Evolutionary conservation across 2,888 invertebrate species (phyloP).

Genomic region (Tetramorium bicarinatum): DNA sequence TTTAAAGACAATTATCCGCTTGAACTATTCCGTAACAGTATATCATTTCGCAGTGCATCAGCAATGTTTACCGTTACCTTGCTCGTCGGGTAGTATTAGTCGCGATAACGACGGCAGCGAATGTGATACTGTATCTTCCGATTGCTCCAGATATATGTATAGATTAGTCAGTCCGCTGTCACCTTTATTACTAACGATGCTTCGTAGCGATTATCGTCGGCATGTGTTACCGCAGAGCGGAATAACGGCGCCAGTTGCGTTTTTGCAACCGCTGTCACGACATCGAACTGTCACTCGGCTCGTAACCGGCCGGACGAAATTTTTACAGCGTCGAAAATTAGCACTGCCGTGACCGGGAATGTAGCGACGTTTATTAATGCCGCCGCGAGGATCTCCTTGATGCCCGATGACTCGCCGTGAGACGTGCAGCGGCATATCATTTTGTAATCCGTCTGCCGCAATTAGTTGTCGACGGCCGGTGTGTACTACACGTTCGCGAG

Average conservation of each 20-base stretch:
- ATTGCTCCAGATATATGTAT: background rate
- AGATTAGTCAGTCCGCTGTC: background rate
- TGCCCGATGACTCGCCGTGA: slow-evolving; percentile 16
- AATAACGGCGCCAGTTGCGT: background rate
- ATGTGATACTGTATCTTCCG: slow-evolving; percentile 7
- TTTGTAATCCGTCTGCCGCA: slow-evolving; percentile 1
- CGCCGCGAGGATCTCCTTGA: background rate
- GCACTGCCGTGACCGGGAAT: slow-evolving; percentile 18
- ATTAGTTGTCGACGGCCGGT: background rate
- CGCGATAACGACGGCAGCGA: background rate
- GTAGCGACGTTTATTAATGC: slow-evolving; percentile 12
- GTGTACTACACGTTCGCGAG: background rate
- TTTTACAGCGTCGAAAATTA: background rate
- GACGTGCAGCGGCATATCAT: slow-evolving; percentile 43
- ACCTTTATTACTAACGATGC: background rate
- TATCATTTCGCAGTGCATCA: background rate
- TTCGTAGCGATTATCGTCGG: background rate
- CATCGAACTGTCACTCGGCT: background rate
- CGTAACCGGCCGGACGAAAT: background rate
- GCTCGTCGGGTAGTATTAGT: background rate
- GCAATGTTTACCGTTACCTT: background rate
- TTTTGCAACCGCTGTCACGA: background rate
- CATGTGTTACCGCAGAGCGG: background rate
- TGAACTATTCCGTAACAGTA: background rate
- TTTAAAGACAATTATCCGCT: background rate